These are phyloP conservation scores for Leptodactylus fallax DNA, from an alignment of 2,797 vertebrate genomes.

Conservation along the genomic window DNA sequence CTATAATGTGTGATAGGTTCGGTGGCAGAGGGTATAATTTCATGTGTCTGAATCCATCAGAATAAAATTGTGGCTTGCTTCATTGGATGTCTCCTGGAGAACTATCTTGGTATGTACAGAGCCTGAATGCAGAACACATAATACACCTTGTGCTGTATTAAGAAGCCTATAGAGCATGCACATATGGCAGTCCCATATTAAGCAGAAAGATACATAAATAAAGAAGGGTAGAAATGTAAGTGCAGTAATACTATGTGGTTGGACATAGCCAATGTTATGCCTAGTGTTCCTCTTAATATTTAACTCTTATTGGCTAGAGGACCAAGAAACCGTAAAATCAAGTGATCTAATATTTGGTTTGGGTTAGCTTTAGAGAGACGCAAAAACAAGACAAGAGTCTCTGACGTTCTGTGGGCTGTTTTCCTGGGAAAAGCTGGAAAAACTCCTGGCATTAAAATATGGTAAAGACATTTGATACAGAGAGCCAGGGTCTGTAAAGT, in stretches of 20 bases:
- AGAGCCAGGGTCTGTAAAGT: not conserved
- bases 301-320: not conserved
- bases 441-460: not conserved
- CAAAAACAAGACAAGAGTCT: not conserved
- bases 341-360: constrained; percentile 18
- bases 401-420: not conserved
- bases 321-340: not conserved
- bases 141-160: no score
- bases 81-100: no score
- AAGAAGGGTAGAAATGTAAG: not conserved
- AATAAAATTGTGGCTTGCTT: no score
- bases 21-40: no score
- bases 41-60: no score
- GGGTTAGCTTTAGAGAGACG: not conserved
- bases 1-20: no score
- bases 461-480: not conserved
- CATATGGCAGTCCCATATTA: no score
- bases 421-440: not conserved
- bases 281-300: not conserved
- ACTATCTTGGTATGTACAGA: no score
- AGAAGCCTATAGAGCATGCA: no score
- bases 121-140: no score
- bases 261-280: not conserved
- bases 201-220: not conserved
- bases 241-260: not conserved